Evolutionary conservation across 2,113 vertebrate species (phyloP).

Genomic region (Acrocephalus arundinaceus): DNA sequence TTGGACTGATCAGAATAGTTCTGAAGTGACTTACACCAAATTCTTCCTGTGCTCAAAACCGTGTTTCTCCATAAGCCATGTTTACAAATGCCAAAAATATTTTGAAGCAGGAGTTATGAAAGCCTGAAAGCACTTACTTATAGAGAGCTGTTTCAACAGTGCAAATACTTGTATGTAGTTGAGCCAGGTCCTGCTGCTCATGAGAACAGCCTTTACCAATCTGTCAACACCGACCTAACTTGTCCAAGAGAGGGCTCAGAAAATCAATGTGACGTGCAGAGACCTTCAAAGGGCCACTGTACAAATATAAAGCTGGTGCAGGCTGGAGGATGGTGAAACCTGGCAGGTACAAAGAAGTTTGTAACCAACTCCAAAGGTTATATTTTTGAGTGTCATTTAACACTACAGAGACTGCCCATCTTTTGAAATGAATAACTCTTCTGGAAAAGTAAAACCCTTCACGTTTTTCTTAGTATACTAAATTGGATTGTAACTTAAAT

Average conservation of each 20-base stretch:
- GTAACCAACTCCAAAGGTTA: background rate
- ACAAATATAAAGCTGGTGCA: background rate
- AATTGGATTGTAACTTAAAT: background rate
- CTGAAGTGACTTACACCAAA: conserved; percentile 17
- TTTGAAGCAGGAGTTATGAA: conserved; percentile 38
- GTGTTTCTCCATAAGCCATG: background rate
- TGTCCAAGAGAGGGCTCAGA: background rate
- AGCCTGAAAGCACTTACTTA: conserved; percentile 48
- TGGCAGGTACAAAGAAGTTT: background rate
- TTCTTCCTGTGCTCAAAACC: conserved; percentile 26
- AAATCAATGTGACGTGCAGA: background rate
- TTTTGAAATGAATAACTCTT: background rate
- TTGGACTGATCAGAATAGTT: background rate
- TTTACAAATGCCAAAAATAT: conserved; percentile 52
- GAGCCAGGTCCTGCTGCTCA: conserved; percentile 9
- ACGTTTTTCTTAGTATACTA: background rate
- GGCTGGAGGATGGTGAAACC: background rate
- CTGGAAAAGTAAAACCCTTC: background rate
- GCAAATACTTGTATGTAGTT: conserved; percentile 1
- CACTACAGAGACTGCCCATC: background rate
- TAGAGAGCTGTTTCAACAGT: conserved; percentile 28
- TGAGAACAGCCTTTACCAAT: conserved; percentile 24
- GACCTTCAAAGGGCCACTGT: background rate
- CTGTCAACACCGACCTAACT: conserved; percentile 5
- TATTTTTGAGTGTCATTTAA: background rate